A percentile compares a stretch with the other conserved stretches of the same genome.
Evolutionary conservation across 53 echinoderm and acorn worm genomes (phyloP).

Genomic region (Arbacia lixula): DNA sequence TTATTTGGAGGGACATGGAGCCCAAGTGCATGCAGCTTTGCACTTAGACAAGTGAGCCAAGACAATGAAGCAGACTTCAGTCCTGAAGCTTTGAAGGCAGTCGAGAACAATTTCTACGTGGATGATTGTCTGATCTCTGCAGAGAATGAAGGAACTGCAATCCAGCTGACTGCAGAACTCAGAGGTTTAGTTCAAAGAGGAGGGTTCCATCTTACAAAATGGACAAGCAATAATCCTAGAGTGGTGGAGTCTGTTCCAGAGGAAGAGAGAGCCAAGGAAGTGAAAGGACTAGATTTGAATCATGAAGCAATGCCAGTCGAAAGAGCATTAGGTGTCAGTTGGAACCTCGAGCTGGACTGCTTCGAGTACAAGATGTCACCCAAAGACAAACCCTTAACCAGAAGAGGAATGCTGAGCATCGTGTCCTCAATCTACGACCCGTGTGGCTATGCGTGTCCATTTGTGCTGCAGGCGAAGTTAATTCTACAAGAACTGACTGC

Average conservation of each 20-base stretch:
- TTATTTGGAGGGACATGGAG: constrained; percentile 67
- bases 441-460: constrained; percentile 55
- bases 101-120: constrained; percentile 69
- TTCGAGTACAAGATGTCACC: constrained; percentile 24
- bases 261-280: constrained; percentile 59
- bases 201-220: constrained; percentile 73
- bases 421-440: constrained; percentile 68
- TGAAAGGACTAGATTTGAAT: constrained; percentile 51
- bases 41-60: constrained; percentile 47
- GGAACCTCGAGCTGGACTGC: constrained; percentile 61
- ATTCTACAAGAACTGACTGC: constrained; percentile 71
- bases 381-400: constrained; percentile 32
- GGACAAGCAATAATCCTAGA: constrained; percentile 59
- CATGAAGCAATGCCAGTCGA: constrained; percentile 50
- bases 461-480: constrained; percentile 62
- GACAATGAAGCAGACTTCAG: constrained; percentile 47
- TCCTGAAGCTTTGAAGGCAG: constrained; percentile 44
- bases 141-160: constrained; percentile 43
- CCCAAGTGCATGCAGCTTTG: constrained; percentile 63
- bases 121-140: constrained; percentile 77
- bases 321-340: constrained; percentile 73
- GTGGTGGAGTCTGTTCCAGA: constrained; percentile 29
- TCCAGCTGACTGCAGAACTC: constrained; percentile 46
- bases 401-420: constrained; percentile 58
- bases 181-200: constrained; percentile 18